Percentiles rank a stretch among this genome's conserved stretches.
phyloP scores from a whole-genome alignment of 2,888 invertebrate genomes.

The Ichneumon xanthorius region DNA sequence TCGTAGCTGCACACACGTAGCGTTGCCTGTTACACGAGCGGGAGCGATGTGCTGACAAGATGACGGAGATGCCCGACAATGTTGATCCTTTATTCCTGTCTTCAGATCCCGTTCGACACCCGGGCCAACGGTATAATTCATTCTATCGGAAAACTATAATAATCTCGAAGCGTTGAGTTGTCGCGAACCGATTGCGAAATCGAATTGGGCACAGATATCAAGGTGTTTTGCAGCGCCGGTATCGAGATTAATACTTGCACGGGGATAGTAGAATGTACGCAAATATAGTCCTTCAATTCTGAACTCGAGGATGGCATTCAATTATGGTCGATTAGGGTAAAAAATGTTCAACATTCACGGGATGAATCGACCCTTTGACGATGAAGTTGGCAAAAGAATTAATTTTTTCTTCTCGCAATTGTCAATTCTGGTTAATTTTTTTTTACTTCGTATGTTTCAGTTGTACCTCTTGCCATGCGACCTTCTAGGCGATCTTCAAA shows the following conservation, averaged over 20 bases:
- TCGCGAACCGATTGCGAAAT: conserved; percentile 23
- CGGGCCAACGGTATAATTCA: conserved; percentile 60
- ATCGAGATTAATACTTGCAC: conserved; percentile 29
- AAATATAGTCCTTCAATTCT: too few relatives aligned
- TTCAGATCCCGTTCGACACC: conserved; percentile 47
- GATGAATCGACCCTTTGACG: too few relatives aligned
- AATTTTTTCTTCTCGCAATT: too few relatives aligned
- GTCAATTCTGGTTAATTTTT: neutral
- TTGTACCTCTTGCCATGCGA: conserved; percentile 73
- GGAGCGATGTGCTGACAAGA: conserved; percentile 58
- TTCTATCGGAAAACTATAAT: conserved; percentile 53
- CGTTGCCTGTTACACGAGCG: conserved; percentile 2
- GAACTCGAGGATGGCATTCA: too few relatives aligned
- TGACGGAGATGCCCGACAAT: conserved; percentile 50
- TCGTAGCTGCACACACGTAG: conserved; percentile 17
- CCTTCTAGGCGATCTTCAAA: conserved; percentile 64
- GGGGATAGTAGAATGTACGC: neutral
- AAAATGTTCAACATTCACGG: neutral
- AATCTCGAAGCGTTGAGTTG: conserved; percentile 31
- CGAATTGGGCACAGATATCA: conserved; percentile 17
- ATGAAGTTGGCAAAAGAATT: too few relatives aligned
- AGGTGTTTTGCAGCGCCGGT: conserved; percentile 10
- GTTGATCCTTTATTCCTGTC: conserved; percentile 49
- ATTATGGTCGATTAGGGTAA: neutral
- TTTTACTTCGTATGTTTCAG: conserved; percentile 57